Conservation (phyloP, 30 jellyfish, hydroid and myxozoan species). For the Nemopilema nomurai region DNA sequence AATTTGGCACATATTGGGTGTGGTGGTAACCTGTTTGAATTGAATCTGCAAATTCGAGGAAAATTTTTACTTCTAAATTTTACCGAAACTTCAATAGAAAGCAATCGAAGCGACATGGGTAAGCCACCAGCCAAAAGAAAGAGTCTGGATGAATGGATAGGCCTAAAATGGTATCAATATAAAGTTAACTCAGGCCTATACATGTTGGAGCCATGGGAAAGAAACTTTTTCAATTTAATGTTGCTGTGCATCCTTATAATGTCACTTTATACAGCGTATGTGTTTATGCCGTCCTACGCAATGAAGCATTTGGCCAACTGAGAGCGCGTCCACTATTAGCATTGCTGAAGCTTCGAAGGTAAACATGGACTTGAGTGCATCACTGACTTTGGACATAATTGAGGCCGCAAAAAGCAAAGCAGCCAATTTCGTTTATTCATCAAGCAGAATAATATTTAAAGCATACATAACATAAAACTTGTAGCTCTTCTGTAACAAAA, state of each 20-base stretch:
- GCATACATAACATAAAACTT: no score
- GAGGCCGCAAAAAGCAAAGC: background rate
- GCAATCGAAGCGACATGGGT: background rate
- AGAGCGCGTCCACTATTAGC: no score
- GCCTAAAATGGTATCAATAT: constrained; percentile 86
- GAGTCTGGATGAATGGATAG: constrained; percentile 30
- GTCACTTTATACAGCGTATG: constrained; percentile 74
- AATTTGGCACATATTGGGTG: no score
- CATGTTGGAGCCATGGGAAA: constrained; percentile 95
- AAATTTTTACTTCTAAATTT: no score
- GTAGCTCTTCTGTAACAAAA: no score
- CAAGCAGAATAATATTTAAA: background rate
- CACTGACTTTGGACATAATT: no score
- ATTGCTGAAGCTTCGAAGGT: no score
- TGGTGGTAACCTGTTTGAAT: no score
- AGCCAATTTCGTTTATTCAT: background rate
- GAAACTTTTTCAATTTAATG: constrained; percentile 63
- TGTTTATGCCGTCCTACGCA: constrained; percentile 81
- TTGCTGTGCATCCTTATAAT: constrained; percentile 68
- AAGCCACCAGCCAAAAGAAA: constrained; percentile 1
- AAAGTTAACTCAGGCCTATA: constrained; percentile 81
- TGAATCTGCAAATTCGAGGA: no score
- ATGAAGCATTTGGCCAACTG: constrained; percentile 5
- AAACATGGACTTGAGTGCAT: no score
- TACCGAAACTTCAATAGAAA: background rate